Conservation (phyloP, 2,797 vertebrate genomes). For the Clarias platycephalus region DNA sequence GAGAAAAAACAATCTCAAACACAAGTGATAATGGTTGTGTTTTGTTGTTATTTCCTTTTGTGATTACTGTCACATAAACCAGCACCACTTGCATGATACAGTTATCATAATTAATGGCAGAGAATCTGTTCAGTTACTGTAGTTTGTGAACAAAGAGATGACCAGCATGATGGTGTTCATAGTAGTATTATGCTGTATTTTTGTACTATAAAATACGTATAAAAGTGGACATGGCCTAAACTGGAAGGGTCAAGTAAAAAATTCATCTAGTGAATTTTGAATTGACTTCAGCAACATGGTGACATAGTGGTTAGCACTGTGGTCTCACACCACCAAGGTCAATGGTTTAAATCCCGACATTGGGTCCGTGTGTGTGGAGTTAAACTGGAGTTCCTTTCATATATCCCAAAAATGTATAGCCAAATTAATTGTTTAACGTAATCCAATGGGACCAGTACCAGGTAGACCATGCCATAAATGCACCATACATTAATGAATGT, state of each 20-base stretch:
- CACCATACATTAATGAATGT: neutral
- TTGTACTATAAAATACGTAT: no score
- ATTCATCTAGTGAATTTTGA: neutral
- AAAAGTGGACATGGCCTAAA: neutral
- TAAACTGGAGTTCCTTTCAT: no score
- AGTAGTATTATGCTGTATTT: neutral
- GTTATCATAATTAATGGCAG: neutral
- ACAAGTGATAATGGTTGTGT: no score
- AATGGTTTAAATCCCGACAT: no score
- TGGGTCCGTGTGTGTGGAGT: no score
- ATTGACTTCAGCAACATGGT: no score
- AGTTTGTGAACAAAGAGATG: neutral
- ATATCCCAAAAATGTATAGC: no score
- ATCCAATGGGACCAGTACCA: neutral
- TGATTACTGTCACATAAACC: neutral
- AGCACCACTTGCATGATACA: neutral
- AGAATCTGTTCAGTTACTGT: neutral
- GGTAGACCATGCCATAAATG: neutral
- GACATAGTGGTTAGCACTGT: no score
- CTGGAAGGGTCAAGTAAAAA: neutral
- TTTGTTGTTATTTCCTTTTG: neutral
- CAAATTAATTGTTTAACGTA: neutral
- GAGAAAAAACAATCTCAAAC: neutral
- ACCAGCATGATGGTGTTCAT: neutral
- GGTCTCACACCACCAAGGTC: no score